A percentile compares a stretch with the other conserved stretches of the same genome.
phyloP scores from a whole-genome alignment of 1,140 invertebrate genomes.

The Cotesia chilonis region DNA sequence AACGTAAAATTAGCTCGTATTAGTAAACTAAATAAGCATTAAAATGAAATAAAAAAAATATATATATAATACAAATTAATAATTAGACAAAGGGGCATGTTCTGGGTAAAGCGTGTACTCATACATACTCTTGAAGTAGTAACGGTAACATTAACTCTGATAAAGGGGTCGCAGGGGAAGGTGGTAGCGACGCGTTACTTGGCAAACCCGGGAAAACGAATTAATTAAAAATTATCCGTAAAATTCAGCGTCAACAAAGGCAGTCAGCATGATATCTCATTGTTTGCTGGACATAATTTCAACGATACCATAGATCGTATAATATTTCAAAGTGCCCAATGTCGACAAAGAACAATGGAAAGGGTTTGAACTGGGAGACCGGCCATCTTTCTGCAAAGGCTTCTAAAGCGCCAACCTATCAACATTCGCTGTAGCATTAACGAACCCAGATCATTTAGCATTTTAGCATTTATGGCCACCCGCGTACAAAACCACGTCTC shows the following conservation, averaged over 20 bases:
- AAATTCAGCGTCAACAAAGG: constrained; percentile 45
- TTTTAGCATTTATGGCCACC: constrained; percentile 42
- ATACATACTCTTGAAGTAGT: too few species aligned
- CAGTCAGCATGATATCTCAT: constrained; percentile 44
- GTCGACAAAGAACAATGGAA: constrained; percentile 36
- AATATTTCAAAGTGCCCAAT: constrained; percentile 59
- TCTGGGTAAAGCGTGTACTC: too few species aligned
- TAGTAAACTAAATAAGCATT: too few species aligned
- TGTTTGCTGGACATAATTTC: constrained; percentile 46
- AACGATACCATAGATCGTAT: constrained; percentile 50
- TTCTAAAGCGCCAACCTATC: constrained; percentile 49
- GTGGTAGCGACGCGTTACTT: not conserved
- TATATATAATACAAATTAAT: too few species aligned
- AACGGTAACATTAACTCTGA: too few species aligned
- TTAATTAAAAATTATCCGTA: constrained; percentile 50
- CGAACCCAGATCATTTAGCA: constrained; percentile 47
- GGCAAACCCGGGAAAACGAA: constrained; percentile 34
- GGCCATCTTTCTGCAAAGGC: constrained; percentile 56
- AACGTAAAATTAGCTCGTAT: too few species aligned
- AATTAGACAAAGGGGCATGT: too few species aligned
- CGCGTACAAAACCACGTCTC: constrained; percentile 38
- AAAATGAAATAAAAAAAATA: too few species aligned
- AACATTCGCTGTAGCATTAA: constrained; percentile 41
- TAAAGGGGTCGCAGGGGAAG: not conserved
- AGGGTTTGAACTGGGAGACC: constrained; percentile 34